Evolutionary conservation across 2,888 invertebrate genomes (phyloP).

Genomic region (Cheilosia grossa): DNA sequence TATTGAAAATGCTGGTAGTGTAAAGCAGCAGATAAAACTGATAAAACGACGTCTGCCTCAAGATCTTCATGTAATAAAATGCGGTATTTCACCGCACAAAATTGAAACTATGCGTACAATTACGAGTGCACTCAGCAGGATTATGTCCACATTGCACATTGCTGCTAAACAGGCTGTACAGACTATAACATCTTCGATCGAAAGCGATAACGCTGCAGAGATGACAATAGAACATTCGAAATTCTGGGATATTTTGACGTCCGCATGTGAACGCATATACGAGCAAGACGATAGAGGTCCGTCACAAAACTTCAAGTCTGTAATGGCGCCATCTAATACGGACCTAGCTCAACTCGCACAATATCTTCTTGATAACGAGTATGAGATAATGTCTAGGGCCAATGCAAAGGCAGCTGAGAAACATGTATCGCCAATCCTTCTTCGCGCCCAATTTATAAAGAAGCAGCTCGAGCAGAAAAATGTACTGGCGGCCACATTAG

Average conservation of each 20-base stretch:
- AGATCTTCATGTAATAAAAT: constrained; percentile 82
- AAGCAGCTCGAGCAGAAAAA: constrained; percentile 97
- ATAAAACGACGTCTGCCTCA: constrained; percentile 90
- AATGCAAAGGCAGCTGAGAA: constrained; percentile 83
- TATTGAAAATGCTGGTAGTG: constrained; percentile 88
- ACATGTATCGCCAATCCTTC: constrained; percentile 89
- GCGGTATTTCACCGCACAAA: constrained; percentile 81
- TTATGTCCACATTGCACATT: constrained; percentile 86
- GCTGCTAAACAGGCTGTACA: constrained; percentile 86
- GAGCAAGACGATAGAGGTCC: constrained; percentile 89
- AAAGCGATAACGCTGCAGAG: constrained; percentile 85
- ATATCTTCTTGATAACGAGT: constrained; percentile 92
- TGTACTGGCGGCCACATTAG: constrained; percentile 93
- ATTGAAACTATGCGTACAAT: constrained; percentile 85
- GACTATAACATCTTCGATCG: constrained; percentile 84
- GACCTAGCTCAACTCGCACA: constrained; percentile 88
- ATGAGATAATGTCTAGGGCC: constrained; percentile 87
- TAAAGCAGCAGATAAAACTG: constrained; percentile 92
- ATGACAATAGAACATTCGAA: constrained; percentile 86
- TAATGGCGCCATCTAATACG: constrained; percentile 85
- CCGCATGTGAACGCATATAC: constrained; percentile 81
- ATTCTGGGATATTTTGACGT: constrained; percentile 89
- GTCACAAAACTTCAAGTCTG: constrained; percentile 87
- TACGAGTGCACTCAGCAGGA: constrained; percentile 85
- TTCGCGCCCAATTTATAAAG: constrained; percentile 94